phyloP scores from a whole-genome alignment of 2,888 invertebrate species.

The Heliconius cydno region DNA sequence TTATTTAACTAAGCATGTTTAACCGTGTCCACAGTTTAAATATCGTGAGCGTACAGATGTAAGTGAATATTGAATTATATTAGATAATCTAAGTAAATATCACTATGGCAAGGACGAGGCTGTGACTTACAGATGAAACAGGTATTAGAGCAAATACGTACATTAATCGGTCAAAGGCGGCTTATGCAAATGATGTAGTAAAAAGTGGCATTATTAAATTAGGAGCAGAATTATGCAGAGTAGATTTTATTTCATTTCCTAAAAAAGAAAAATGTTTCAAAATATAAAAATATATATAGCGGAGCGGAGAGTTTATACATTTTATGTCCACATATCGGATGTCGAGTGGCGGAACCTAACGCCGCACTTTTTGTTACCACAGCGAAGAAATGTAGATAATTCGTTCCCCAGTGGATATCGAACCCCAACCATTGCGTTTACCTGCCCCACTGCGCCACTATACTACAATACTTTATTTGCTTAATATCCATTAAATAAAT shows the following conservation, averaged over 20 bases:
- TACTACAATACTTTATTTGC: not conserved
- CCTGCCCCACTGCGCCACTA: not conserved
- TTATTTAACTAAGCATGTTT: constrained; percentile 1
- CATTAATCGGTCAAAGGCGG: not conserved
- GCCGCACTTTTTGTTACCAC: not conserved
- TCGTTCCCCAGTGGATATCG: too few species aligned
- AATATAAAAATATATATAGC: too few species aligned
- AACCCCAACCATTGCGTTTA: not conserved
- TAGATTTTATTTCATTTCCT: not conserved
- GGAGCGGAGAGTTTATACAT: too few species aligned
- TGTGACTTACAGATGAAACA: not conserved
- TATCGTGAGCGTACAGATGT: constrained; percentile 3
- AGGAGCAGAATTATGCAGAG: not conserved
- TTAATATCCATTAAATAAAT: not conserved
- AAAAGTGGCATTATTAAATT: not conserved
- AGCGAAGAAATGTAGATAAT: not conserved
- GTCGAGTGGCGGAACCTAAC: not conserved
- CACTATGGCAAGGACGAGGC: constrained; percentile 1
- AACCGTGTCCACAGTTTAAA: not conserved
- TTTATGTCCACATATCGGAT: not conserved
- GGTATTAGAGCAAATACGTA: not conserved
- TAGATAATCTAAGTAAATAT: constrained; percentile 20
- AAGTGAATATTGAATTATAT: constrained; percentile 3
- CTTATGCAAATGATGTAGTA: not conserved
- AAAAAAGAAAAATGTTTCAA: not conserved